Percentiles rank a stretch among this genome's conserved stretches.
phyloP scores from a whole-genome alignment of 2,888 invertebrate genomes.

The Epistrophe grossulariae region DNA sequence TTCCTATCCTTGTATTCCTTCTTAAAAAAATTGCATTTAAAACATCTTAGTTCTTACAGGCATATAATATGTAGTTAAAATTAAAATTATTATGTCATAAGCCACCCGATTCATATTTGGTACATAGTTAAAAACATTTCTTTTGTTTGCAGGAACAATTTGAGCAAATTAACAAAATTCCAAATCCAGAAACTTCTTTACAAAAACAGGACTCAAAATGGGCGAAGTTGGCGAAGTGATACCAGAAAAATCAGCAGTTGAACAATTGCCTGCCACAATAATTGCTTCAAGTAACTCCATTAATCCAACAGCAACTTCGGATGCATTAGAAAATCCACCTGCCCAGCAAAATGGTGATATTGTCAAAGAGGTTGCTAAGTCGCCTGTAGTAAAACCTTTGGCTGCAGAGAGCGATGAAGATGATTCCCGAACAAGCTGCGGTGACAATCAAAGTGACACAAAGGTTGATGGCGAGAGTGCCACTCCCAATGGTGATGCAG shows the following conservation, averaged over 20 bases:
- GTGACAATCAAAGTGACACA: conserved; percentile 68
- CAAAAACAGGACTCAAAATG: conserved; percentile 49
- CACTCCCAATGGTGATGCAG: conserved; percentile 63
- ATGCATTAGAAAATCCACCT: conserved; percentile 72
- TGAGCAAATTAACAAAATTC: neutral
- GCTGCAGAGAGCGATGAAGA: conserved; percentile 77
- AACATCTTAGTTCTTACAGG: too few species aligned
- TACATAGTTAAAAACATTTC: neutral
- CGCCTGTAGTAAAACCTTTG: conserved; percentile 41
- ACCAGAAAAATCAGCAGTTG: conserved; percentile 77
- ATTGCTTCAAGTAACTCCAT: conserved; percentile 74
- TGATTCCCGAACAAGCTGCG: conserved; percentile 80
- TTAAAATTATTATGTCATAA: too few species aligned
- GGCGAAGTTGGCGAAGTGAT: conserved; percentile 78
- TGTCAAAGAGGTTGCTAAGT: conserved; percentile 72
- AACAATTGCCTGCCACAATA: conserved; percentile 63
- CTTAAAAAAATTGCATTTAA: too few species aligned
- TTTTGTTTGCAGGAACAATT: neutral
- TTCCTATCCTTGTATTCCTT: too few species aligned
- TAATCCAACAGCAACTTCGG: conserved; percentile 76
- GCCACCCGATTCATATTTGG: too few species aligned
- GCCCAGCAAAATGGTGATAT: conserved; percentile 79
- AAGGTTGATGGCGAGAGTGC: conserved; percentile 71
- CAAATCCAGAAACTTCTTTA: conserved; percentile 1
- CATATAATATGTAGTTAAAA: too few species aligned